Conservation (phyloP, 2,888 invertebrate species). For the Tetragonula carbonaria region DNA sequence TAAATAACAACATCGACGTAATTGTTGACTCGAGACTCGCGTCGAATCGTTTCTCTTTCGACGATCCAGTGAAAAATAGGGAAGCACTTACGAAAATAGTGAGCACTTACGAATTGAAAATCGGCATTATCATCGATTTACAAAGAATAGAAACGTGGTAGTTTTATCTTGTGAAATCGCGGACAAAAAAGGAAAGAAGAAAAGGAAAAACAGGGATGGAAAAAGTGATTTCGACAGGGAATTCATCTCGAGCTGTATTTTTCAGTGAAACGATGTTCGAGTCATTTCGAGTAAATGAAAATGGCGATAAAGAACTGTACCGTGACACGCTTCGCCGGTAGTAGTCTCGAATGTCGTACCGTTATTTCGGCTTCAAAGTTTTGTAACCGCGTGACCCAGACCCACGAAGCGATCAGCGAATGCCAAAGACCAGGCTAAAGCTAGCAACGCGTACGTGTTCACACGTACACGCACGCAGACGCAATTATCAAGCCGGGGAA, state of each 20-base stretch:
- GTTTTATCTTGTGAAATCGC: neutral
- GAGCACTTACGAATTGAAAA: too few relatives aligned
- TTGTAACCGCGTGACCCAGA: constrained; percentile 83
- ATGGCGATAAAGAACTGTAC: constrained; percentile 58
- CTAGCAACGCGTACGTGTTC: constrained; percentile 14
- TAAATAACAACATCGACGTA: neutral
- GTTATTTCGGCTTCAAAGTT: constrained; percentile 82
- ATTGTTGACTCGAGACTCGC: too few relatives aligned
- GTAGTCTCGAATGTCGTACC: constrained; percentile 75
- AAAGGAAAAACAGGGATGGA: neutral
- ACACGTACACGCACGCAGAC: constrained; percentile 12
- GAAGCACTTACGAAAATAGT: too few relatives aligned
- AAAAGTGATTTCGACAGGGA: neutral
- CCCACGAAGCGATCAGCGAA: constrained; percentile 66
- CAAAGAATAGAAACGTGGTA: too few relatives aligned
- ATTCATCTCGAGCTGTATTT: neutral
- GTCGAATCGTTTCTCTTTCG: too few relatives aligned
- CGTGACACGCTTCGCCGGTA: constrained; percentile 62
- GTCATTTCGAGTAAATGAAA: constrained; percentile 23
- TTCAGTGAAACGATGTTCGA: neutral
- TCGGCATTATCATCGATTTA: too few relatives aligned
- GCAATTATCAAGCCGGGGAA: constrained; percentile 31
- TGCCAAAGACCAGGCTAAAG: constrained; percentile 53
- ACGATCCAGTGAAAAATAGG: too few relatives aligned
- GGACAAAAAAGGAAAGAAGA: neutral